Evolutionary conservation across 2,888 invertebrate genomes (phyloP).

Genomic region (Encarsia formosa): DNA sequence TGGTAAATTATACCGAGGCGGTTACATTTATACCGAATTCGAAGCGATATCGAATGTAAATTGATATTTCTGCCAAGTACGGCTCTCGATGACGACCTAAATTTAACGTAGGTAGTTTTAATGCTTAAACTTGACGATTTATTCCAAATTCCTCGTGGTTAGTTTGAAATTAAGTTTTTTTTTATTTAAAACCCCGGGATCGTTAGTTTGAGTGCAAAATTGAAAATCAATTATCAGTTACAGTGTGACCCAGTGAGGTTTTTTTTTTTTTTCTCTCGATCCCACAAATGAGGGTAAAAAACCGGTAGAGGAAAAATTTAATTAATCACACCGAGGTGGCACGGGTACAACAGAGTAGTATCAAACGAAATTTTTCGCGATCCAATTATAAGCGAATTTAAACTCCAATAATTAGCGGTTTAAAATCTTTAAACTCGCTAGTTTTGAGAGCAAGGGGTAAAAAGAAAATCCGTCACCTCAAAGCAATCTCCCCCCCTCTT

Average conservation of each 20-base stretch:
- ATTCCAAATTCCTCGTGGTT: no score
- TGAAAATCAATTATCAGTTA: constrained; percentile 7
- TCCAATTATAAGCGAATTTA: constrained; percentile 16
- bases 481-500: neutral
- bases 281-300: neutral
- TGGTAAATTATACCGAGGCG: no score
- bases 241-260: neutral
- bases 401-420: constrained; percentile 20
- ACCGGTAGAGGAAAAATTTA: constrained; percentile 1
- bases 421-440: constrained; percentile 22
- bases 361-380: neutral
- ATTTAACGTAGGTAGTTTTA: no score
- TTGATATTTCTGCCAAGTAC: no score
- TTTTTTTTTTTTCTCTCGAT: neutral
- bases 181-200: neutral
- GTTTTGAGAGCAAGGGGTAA: neutral
- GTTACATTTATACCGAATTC: no score
- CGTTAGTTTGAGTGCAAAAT: constrained; percentile 1
- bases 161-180: no score
- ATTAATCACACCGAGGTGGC: constrained; percentile 11
- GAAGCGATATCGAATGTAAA: no score
- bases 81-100: no score
- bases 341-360: neutral
- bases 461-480: neutral
- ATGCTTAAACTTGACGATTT: no score